Evolutionary conservation across 2,797 vertebrate genomes (phyloP), one percentile per base, ranked within the genome.

Genomic region (Xenops minutus): DNA sequence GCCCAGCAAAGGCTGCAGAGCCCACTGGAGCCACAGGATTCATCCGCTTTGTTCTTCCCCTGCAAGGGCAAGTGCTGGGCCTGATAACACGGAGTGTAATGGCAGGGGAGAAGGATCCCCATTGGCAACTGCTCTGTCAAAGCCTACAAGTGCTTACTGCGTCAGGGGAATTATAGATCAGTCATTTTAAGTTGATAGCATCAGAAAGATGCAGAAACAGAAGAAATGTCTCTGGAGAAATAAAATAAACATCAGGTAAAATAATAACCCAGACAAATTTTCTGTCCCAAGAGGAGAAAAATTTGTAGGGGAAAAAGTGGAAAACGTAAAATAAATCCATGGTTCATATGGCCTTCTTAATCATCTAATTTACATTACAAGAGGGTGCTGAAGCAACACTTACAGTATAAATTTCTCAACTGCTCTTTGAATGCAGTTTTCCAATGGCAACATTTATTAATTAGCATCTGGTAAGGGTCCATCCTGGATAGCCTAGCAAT

Each of bases 391-490:
- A 64, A 89, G 55, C 54, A 63, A n/a, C 37, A 16, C 46, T 58
- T 75, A 75, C 32, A 56, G 41, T 39, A 23, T 49, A 67, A 49
- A 71, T 72, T 80, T 77, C 39, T 64, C 36, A 91, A 19, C 39
- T 85, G 64, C 64, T 78, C 72, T 89, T 78, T 78, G 54, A 93
- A 18, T 66, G 27, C 14, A 56, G 61, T 55, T 72, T 95, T 78
- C 54, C 59, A 69, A 9, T 6, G 5, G 30, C 41, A 85, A 30
- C 24, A 72, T 34, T 88, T 77, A 37, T 54, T 84, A 51, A 55
- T 43, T 52, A 59, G 36, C n/a, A 19, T 66, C 63, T 69, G 29
- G 12, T 68, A 52, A 46, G 43, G 22, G 14, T 37, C 37, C 30
- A 16, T 58, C 34, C 37, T 71, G 30, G 12, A 20, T 30, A 81